Evolutionary conservation across 2,888 invertebrate genomes (phyloP).

Genomic region (Cylloceria caligata): DNA sequence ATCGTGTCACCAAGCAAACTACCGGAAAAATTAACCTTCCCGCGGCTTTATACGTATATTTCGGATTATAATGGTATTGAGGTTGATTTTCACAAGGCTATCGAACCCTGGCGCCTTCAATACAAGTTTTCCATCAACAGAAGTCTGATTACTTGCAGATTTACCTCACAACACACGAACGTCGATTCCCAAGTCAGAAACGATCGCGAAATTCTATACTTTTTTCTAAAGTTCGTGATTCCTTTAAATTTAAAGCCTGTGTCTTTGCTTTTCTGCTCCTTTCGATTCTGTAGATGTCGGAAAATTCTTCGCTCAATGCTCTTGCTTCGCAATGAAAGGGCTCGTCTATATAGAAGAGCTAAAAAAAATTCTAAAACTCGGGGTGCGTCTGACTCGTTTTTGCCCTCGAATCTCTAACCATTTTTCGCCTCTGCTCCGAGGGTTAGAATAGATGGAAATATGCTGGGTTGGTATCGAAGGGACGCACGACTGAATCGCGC

Average conservation of each 20-base stretch:
- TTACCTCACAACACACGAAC: not conserved
- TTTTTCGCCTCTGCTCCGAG: slow-evolving; percentile 37
- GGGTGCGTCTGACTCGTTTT: slow-evolving; percentile 7
- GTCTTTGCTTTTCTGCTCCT: not conserved
- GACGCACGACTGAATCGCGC: slow-evolving; percentile 45
- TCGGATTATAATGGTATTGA: slow-evolving; percentile 6
- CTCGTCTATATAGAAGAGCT: not conserved
- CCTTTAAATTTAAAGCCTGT: slow-evolving; percentile 16
- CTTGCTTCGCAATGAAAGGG: not conserved
- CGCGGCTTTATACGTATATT: slow-evolving; percentile 26
- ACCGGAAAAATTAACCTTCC: slow-evolving; percentile 33
- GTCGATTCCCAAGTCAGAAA: slow-evolving; percentile 3
- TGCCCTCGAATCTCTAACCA: slow-evolving; percentile 10
- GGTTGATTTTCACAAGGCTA: slow-evolving; percentile 18
- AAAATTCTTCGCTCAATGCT: slow-evolving; percentile 32
- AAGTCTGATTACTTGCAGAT: slow-evolving; percentile 4
- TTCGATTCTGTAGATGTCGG: slow-evolving; percentile 10
- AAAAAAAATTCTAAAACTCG: slow-evolving; percentile 33
- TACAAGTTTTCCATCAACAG: slow-evolving; percentile 24
- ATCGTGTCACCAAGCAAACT: slow-evolving; percentile 42
- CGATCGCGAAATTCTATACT: not conserved
- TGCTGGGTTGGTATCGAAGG: slow-evolving; percentile 40
- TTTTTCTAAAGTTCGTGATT: slow-evolving; percentile 30
- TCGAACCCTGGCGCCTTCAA: slow-evolving; percentile 17
- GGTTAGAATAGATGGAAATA: slow-evolving; percentile 57